Conservation (phyloP, 2,113 vertebrate species). For the Clarias batrachus region DNA sequence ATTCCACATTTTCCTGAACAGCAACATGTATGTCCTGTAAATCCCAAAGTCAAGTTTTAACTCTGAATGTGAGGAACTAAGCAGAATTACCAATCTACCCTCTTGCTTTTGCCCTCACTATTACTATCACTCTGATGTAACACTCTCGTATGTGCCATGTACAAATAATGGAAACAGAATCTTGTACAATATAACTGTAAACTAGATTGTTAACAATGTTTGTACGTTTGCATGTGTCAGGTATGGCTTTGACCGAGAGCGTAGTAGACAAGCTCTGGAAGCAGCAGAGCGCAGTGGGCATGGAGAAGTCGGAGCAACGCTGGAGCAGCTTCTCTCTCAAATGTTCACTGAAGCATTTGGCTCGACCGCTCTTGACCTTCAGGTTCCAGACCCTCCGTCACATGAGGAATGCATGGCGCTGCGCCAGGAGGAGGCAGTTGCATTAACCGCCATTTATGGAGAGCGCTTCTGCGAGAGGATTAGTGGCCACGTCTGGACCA, state of each 20-base stretch:
- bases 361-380: constrained; percentile 67
- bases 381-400: constrained; percentile 61
- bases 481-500: constrained; percentile 85
- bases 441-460: constrained; percentile 87
- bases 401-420: constrained; percentile 81
- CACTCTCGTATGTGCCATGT: neutral
- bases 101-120: neutral
- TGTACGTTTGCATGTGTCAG: constrained; percentile 64
- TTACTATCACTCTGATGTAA: neutral
- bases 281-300: constrained; percentile 50
- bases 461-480: constrained; percentile 92
- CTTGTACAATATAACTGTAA: neutral
- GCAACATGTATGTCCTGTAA: neutral
- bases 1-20: neutral
- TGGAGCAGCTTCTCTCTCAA: constrained; percentile 84
- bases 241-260: constrained; percentile 88
- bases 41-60: neutral
- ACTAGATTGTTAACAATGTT: neutral
- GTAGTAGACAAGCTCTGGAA: constrained; percentile 76
- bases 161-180: neutral
- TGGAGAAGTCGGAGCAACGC: constrained; percentile 85
- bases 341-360: constrained; percentile 83
- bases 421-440: constrained; percentile 88
- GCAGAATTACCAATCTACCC: neutral
- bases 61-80: neutral